These are phyloP conservation scores for Ciconia nigra DNA, from an alignment of 2,797 vertebrate genomes.

Conservation along the genomic window DNA sequence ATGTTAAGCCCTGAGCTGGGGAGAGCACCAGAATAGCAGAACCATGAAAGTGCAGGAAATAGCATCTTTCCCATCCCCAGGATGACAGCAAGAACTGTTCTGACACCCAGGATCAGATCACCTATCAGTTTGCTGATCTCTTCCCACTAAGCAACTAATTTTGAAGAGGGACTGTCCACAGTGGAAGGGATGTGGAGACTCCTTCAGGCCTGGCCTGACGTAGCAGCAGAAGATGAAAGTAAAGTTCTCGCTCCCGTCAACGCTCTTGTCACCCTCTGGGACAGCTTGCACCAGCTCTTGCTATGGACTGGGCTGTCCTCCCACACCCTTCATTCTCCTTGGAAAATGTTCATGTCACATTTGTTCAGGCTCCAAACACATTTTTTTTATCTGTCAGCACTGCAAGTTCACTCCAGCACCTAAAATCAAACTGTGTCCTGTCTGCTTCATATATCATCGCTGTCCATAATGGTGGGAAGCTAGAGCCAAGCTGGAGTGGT, in stretches of 20 bases:
- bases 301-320: conserved; percentile 19
- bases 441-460: background rate
- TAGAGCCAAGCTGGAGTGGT: conserved; percentile 5
- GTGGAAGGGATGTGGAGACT: background rate
- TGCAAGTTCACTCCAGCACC: background rate
- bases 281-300: conserved; percentile 18
- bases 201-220: background rate
- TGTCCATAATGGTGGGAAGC: background rate
- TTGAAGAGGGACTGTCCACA: background rate
- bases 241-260: background rate
- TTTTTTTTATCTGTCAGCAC: conserved; percentile 13
- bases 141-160: background rate
- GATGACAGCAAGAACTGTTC: background rate
- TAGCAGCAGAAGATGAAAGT: background rate
- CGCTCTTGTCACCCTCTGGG: background rate
- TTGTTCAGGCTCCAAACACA: conserved; percentile 4
- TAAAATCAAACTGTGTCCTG: background rate
- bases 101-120: background rate
- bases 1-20: background rate
- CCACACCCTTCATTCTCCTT: conserved; percentile 26
- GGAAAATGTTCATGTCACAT: background rate
- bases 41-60: background rate
- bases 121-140: background rate
- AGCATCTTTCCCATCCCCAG: background rate
- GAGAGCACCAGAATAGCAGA: background rate